Conservation (phyloP, 2,888 invertebrate species). For the Acleris literana region DNA sequence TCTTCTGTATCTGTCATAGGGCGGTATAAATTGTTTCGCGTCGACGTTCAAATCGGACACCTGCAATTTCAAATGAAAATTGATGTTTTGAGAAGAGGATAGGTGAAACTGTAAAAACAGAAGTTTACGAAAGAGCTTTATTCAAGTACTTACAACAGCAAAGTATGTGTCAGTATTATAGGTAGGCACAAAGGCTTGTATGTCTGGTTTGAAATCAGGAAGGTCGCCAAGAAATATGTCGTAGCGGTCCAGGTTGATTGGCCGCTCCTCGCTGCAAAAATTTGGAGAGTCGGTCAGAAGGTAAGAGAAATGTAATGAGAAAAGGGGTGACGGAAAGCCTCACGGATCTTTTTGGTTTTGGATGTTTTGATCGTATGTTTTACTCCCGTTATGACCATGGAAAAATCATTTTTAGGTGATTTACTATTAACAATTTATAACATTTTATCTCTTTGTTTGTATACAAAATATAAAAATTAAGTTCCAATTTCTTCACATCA, state of each 20-base stretch:
- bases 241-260: slow-evolving; percentile 37
- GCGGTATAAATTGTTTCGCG: slow-evolving; percentile 67
- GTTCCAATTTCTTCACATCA: no score
- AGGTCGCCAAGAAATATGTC: slow-evolving; percentile 19
- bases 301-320: no score
- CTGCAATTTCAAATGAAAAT: slow-evolving; percentile 47
- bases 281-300: not conserved
- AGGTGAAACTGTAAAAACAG: slow-evolving; percentile 2
- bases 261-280: slow-evolving; percentile 40
- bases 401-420: no score
- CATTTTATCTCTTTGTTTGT: no score
- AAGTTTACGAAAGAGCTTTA: slow-evolving; percentile 22
- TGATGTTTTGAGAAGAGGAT: slow-evolving; percentile 2
- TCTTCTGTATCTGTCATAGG: slow-evolving; percentile 67
- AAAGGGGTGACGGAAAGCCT: no score
- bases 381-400: no score
- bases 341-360: no score
- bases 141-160: slow-evolving; percentile 39
- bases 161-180: slow-evolving; percentile 34
- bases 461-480: no score
- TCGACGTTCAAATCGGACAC: slow-evolving; percentile 62
- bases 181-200: slow-evolving; percentile 36
- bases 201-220: slow-evolving; percentile 33
- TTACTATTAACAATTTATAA: no score
- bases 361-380: no score